Base-by-base conservation (phyloP, 2,113 vertebrate species). In the Erythrocercus mccallii region DNA sequence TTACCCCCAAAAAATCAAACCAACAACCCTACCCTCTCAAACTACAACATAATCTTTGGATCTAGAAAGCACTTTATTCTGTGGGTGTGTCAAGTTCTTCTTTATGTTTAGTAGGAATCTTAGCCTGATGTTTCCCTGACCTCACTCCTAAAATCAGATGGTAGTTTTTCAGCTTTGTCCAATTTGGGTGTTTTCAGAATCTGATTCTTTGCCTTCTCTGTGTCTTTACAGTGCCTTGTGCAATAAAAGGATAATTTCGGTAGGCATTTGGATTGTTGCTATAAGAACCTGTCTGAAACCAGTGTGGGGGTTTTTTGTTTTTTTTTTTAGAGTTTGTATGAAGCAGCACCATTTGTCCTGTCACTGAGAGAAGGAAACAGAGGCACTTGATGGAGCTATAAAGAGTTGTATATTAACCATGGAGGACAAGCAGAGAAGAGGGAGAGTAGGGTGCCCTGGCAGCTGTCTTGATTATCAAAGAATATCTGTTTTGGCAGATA, bases 401-500 rank as follows among this genome's bases (percentile, higher is more conserved):
- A 71, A 60, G 22, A 81, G 20, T 21, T 91, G 6, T 60, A 2
- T 40, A 37, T 57, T 69, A 72, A 25, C 60, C 45, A 17, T 37
- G 30, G 37, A 81, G n/a, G 12, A 44, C 45, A 30, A 64, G 48
- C 4, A 78, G 60, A 20, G 25, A 27, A 64, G 23, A 80, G 13
- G 12, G 51, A 30, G 44, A 48, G 76, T 37, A 30, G 86, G 88
- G 48, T 88, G 77, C 69, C 48, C 93, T 90, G 71, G 87, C 64
- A 96, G 54, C 71, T 81, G 30, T 83, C 33, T 53, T 96, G 92
- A 71, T 96, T 95, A 70, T 74, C 44, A 47, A 51, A 84, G 61
- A 95, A 71, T 77, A 74, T 15, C 24, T 92, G 37, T 78, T 90
- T 95, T 95, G 92, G 88, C 73, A 92, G 95, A 93, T 96, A 87